A percentile compares a stretch with the other conserved stretches of the same genome.
phyloP scores from a whole-genome alignment of 2,888 invertebrate genomes.

The Andrena camellia region DNA sequence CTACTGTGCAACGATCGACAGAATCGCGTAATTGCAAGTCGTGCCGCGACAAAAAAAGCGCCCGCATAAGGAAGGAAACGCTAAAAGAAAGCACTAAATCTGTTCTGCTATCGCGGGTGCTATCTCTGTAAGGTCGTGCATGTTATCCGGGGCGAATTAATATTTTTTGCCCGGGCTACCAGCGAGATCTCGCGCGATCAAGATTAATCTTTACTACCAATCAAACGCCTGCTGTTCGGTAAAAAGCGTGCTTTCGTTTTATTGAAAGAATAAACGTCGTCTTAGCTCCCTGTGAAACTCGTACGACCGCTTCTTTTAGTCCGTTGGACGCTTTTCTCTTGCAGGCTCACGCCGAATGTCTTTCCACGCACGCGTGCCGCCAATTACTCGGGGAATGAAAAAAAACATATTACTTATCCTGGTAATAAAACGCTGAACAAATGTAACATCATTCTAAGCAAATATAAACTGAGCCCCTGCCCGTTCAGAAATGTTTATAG shows the following conservation, averaged over 20 bases:
- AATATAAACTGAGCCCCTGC: constrained; percentile 31
- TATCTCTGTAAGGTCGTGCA: constrained; percentile 37
- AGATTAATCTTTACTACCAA: constrained; percentile 64
- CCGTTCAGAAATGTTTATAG: background rate
- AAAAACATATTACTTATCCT: constrained; percentile 29
- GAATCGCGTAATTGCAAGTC: constrained; percentile 18
- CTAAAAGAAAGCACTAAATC: constrained; percentile 37
- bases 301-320: background rate
- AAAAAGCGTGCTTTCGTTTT: constrained; percentile 44
- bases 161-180: constrained; percentile 43
- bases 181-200: constrained; percentile 39
- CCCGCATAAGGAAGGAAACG: background rate
- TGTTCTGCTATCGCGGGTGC: constrained; percentile 34
- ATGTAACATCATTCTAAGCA: constrained; percentile 13
- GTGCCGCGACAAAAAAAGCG: background rate
- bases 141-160: constrained; percentile 47
- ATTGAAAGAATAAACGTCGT: constrained; percentile 51
- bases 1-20: background rate
- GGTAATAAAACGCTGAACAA: constrained; percentile 33
- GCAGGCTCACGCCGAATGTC: constrained; percentile 10
- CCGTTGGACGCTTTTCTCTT: background rate
- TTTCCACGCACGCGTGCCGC: constrained; percentile 10
- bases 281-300: constrained; percentile 11
- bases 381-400: constrained; percentile 18
- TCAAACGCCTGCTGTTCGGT: constrained; percentile 42